Conservation (phyloP, 1,140 invertebrate species). For the Lepidurus arcticus region DNA sequence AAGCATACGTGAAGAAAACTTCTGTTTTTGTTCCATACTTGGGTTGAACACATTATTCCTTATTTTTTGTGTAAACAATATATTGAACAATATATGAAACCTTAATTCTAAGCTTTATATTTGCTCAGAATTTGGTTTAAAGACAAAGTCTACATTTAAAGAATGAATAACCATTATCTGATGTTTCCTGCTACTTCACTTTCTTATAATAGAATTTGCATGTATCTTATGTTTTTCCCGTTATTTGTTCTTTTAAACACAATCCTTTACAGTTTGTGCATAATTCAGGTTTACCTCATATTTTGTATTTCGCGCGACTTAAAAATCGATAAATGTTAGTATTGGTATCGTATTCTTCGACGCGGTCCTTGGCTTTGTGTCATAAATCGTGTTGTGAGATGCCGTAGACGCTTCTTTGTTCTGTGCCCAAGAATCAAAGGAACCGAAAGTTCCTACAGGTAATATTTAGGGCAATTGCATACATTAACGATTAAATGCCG, state of each 20-base stretch:
- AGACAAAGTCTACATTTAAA: no score
- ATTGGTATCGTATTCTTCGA: not conserved
- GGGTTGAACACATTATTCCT: slow-evolving; percentile 36
- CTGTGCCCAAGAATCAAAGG: not conserved
- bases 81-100: no score
- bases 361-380: not conserved
- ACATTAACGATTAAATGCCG: no score
- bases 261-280: no score
- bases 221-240: no score
- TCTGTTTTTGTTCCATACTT: slow-evolving; percentile 43
- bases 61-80: not conserved
- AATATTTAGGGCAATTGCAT: not conserved
- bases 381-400: slow-evolving; percentile 7
- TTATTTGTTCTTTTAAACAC: no score
- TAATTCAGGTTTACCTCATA: no score
- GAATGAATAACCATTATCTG: no score
- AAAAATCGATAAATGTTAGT: not conserved
- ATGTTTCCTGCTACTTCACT: no score
- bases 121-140: no score
- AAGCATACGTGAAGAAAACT: slow-evolving; percentile 41
- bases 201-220: no score
- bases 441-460: not conserved
- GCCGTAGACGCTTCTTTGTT: not conserved
- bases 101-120: no score
- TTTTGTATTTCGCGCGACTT: not conserved